Conservation (phyloP, 1,140 invertebrate genomes). For the Heliconius melpomene region DNA sequence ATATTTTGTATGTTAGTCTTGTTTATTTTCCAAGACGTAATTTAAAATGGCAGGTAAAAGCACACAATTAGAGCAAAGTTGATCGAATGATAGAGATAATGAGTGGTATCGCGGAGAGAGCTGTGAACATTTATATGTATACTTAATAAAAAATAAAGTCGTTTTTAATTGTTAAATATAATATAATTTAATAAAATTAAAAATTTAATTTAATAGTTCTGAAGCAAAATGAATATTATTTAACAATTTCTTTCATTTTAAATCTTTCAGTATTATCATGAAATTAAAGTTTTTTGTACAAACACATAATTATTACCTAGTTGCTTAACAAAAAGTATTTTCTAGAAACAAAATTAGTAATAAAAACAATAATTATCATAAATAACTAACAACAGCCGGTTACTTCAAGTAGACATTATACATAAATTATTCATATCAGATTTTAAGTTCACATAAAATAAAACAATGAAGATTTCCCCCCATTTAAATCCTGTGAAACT, state of each 20-base stretch:
- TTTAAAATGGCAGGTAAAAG: conserved; percentile 57
- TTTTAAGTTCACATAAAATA: not conserved
- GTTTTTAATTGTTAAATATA: not conserved
- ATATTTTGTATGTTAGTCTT: conserved; percentile 16
- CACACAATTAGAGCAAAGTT: conserved; percentile 63
- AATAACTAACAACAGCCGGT: not conserved
- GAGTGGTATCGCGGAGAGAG: conserved; percentile 61
- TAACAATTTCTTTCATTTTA: too few relatives aligned
- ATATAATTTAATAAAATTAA: not conserved
- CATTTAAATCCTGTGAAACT: conserved; percentile 27
- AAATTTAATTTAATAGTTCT: not conserved
- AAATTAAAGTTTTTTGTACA: too few relatives aligned
- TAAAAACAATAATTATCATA: not conserved
- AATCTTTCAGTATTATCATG: too few relatives aligned
- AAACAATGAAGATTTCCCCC: not conserved
- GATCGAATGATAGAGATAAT: conserved; percentile 65
- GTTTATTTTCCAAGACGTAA: conserved; percentile 27
- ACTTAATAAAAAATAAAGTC: not conserved
- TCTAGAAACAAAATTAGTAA: too few relatives aligned
- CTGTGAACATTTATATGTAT: conserved; percentile 17
- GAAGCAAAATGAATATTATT: too few relatives aligned
- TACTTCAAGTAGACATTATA: not conserved
- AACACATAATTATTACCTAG: too few relatives aligned
- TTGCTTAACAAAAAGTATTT: too few relatives aligned
- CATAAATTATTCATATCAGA: not conserved